These are phyloP conservation scores for Sialia sialis DNA, from an alignment of 2,113 vertebrate genomes.

Conservation along the genomic window DNA sequence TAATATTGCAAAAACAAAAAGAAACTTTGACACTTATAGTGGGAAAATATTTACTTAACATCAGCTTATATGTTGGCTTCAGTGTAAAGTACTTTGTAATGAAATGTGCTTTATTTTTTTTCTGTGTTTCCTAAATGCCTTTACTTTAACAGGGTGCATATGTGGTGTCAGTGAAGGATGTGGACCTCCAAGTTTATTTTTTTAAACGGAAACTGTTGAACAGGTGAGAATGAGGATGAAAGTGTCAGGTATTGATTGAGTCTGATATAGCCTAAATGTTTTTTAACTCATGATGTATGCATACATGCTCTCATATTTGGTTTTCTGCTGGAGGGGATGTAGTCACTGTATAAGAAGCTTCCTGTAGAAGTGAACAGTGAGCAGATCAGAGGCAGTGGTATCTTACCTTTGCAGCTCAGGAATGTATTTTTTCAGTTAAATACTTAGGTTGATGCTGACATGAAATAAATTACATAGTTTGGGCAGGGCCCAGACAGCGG, in stretches of 20 bases:
- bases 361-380: not conserved
- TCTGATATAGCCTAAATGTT: not conserved
- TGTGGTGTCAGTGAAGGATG: conserved; percentile 77
- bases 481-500: not conserved
- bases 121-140: not conserved
- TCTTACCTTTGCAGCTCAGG: not conserved
- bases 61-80: not conserved
- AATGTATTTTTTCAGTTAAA: not conserved
- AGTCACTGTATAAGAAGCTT: not conserved
- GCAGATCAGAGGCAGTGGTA: not conserved
- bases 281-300: not conserved
- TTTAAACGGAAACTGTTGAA: conserved; percentile 82
- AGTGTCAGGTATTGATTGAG: not conserved
- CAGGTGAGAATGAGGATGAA: conserved; percentile 74
- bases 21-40: rapidly evolving
- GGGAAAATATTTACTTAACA: not conserved
- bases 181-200: conserved; percentile 83
- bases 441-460: not conserved
- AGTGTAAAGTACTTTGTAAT: not conserved
- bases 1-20: not conserved
- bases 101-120: not conserved
- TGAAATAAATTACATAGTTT: not conserved
- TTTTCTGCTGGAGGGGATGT: not conserved
- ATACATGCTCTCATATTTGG: not conserved
- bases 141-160: conserved; percentile 77